phyloP scores from a whole-genome alignment of 1,140 invertebrate species.

The Drosophila leontia region DNA sequence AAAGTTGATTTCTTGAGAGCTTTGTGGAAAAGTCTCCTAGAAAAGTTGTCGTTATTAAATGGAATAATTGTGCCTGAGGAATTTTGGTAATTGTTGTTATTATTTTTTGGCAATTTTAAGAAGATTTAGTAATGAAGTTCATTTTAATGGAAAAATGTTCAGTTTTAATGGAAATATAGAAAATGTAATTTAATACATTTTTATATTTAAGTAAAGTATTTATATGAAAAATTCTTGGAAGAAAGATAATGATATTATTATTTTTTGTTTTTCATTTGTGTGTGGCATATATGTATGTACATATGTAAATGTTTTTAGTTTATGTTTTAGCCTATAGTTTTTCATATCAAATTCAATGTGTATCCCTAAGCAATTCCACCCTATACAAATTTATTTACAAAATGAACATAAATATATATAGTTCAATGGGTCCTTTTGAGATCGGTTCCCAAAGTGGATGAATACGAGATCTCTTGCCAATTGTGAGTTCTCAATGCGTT shows the following conservation, averaged over 20 bases:
- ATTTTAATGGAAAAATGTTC: too few species aligned
- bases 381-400: not conserved
- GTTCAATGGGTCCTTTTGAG: not conserved
- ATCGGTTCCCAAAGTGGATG: conserved; percentile 4
- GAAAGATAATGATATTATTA: too few species aligned
- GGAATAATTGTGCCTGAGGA: conserved; percentile 18
- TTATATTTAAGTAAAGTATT: not conserved
- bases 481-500: conserved; percentile 29
- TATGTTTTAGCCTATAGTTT: not conserved
- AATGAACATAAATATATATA: conserved; percentile 14
- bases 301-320: too few species aligned
- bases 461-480: conserved; percentile 2
- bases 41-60: conserved; percentile 56
- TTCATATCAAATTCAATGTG: not conserved
- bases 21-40: conserved; percentile 32
- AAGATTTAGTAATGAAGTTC: not conserved
- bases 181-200: not conserved
- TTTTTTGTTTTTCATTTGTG: not conserved
- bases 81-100: not conserved
- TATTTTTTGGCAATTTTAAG: not conserved
- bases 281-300: not conserved
- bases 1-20: conserved; percentile 60
- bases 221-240: not conserved
- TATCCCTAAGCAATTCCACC: not conserved
- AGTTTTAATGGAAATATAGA: not conserved